Base-by-base conservation (phyloP, 1,140 invertebrate species). In the Drosophila dunni region DNA sequence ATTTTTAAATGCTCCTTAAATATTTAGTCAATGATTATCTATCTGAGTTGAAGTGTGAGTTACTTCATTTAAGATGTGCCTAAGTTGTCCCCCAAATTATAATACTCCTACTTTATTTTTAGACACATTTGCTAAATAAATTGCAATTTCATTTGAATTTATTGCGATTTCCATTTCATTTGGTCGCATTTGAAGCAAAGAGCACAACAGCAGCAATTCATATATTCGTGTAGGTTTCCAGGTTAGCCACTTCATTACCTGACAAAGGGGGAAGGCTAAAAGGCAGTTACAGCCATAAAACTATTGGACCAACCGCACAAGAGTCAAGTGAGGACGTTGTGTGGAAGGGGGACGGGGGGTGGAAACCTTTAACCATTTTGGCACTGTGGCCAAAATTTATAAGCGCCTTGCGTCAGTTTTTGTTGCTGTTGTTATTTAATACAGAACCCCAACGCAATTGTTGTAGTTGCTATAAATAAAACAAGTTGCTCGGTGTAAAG, bases 401-500 rank as follows among this genome's bases (percentile, higher is more conserved):
- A 88, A 88, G 83, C 83, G 76, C 73, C 77, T 78, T 78, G 83
- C 68, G 78, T 67, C 82, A 68, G 53, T 63, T 48, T 64, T 79
- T 78, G 44, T 76, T 79, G 74, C 63, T 78, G 70, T 72, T 81
- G 83, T 88, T 88, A 88, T 83, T 86, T 86, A 89, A 88, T 81
- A 69, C 50, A 69, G 68, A 70, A 65, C 65, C 83, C 84, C 83
- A 83, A 88, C 62, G 80, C 83, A 88, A 89, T 80, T 88, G 79
- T 70, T 82, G 83, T 83, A 88, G 83, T 89, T 89, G 80, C 83
- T 78, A 88, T 86, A 86, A 86, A 88, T 86, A 86, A 86, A 86
- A 80, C 83, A 86, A 79, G 66, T 44, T 17, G 38, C 71, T 73
- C 64, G 67, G 63, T 45, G 11, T 6, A 36, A 9, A 33, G 8